Base-by-base conservation (phyloP, 1,140 invertebrate genomes). In the Cherax destructor region DNA sequence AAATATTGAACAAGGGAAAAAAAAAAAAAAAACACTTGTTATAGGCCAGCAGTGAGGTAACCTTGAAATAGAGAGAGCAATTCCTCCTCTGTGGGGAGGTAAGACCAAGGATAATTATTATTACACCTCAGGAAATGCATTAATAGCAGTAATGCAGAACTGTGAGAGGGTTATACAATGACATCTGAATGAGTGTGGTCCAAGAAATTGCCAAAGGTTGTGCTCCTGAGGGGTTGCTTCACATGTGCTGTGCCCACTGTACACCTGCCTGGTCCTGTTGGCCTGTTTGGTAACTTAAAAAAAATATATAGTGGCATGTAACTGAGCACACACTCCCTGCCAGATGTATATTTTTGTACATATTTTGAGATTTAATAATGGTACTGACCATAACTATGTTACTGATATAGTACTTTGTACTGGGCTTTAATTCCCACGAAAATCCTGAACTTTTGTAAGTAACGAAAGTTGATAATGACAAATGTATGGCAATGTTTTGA, bases 321-420 rank as follows among this genome's bases (percentile, higher is more conserved):
- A 85, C 83, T 91, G 88, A 91, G 88, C 88, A 85, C 88, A 91
- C 88, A 91, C 88, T 78, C 81, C 81, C 88, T 91, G 88, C 88
- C 88, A 91, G 88, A 91, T 91, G 88, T 91, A 91, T 91, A 91
- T 91, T 91, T 91, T 91, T 91, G 88, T 91, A 91, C 88, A 91
- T 91, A 90, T 84, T 85, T 91, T 91, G 88, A 86, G 77, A 91
- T 85, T 91, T 91, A 77, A 86, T 85, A 91, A 91, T 85, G 88
- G 88, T 91, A 91, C 83, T 79, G 88, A 91, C 88, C 83, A 91
- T 91, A 76, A 90, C 30, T 83, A 84, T 85, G 83, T 91, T 91
- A 69, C 74, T 84, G 88, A 91, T 52, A 79, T 49, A 84, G 83
- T 84, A 91, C 88, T 91, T 91, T 91, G 52, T 91, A 91, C 81